These are phyloP conservation scores for Solea senegalensis DNA, from an alignment of 2,113 vertebrate species.

Conservation along the genomic window DNA sequence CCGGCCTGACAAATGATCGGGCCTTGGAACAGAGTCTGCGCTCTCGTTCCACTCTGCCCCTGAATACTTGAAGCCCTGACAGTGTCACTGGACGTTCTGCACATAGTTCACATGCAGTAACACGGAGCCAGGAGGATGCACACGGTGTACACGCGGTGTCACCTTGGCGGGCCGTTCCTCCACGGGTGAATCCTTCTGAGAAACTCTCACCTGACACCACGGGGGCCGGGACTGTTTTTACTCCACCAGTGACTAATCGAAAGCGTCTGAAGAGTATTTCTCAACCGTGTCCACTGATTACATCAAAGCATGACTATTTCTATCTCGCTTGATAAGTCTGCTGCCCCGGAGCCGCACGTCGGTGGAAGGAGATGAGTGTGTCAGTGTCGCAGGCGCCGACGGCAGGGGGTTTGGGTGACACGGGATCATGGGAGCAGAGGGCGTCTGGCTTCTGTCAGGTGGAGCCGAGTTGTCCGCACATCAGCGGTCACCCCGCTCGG, in stretches of 20 bases:
- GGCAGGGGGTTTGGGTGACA: conserved; percentile 59
- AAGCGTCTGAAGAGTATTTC: conserved; percentile 35
- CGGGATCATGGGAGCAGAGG: conserved; percentile 36
- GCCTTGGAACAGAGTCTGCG: conserved; percentile 18
- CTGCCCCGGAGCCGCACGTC: conserved; percentile 22
- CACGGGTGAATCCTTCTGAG: conserved; percentile 23
- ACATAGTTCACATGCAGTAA: conserved; percentile 12
- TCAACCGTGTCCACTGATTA: conserved; percentile 46
- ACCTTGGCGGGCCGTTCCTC: conserved; percentile 3
- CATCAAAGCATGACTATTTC: conserved; percentile 77
- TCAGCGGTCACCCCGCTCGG: conserved; percentile 55
- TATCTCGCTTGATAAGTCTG: conserved; percentile 61
- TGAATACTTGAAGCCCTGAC: conserved; percentile 20
- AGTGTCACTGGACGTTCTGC: conserved; percentile 12
- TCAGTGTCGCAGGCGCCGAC: conserved; percentile 55
- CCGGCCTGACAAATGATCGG: conserved; percentile 13
- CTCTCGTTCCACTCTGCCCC: conserved; percentile 15
- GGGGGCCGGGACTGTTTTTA: conserved; percentile 27
- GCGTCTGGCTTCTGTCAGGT: conserved; percentile 71
- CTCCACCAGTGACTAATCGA: conserved; percentile 53
- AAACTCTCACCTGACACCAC: conserved; percentile 49
- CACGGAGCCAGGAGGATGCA: background rate
- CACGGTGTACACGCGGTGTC: background rate
- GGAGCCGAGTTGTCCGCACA: conserved; percentile 59
- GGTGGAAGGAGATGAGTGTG: conserved; percentile 62